A percentile compares a stretch with the other conserved stretches of the same genome.
These are phyloP conservation scores for Butorides virescens DNA, from an alignment of 2,113 vertebrate genomes.

Conservation along the genomic window DNA sequence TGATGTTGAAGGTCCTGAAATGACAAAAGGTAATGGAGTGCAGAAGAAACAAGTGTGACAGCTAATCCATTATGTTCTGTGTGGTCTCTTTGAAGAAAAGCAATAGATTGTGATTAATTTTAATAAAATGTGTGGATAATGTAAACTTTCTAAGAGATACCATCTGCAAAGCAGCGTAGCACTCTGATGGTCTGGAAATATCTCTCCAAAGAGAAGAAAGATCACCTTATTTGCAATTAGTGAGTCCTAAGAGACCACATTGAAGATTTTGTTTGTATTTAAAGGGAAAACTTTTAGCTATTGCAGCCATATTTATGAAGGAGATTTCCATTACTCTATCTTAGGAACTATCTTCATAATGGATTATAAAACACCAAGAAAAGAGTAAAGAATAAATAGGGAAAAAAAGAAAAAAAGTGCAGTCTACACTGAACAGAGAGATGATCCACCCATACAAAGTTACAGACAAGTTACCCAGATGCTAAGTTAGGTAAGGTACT, in stretches of 20 bases:
- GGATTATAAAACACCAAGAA: background rate
- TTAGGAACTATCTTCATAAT: background rate
- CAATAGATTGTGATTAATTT: background rate
- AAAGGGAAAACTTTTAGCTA: background rate
- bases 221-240: background rate
- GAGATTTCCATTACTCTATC: background rate
- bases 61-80: background rate
- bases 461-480: background rate
- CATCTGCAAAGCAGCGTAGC: background rate
- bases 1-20: background rate
- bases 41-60: background rate
- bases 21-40: background rate
- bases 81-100: conserved; percentile 5
- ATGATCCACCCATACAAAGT: background rate
- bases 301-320: background rate
- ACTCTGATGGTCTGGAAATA: background rate
- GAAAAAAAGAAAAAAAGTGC: background rate
- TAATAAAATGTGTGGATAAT: background rate
- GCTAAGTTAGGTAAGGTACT: background rate
- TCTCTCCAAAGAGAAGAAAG: background rate
- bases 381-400: background rate
- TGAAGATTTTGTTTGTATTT: background rate
- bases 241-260: background rate
- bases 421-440: background rate
- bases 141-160: background rate